Conservation (phyloP, 30 jellyfish, hydroid and myxozoan species). For the Aurelia sp. region DNA sequence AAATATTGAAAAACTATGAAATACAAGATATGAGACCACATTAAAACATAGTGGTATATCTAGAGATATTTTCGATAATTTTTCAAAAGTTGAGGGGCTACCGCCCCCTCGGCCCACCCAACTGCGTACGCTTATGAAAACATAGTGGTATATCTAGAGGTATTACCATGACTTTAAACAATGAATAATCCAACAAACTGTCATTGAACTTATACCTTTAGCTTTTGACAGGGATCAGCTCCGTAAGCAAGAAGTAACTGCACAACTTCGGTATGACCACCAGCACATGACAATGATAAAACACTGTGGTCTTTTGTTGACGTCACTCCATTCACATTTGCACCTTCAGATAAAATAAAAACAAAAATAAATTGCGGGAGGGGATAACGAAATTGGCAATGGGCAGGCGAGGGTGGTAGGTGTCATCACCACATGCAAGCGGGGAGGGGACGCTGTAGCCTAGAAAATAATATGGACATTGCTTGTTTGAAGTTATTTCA, state of each 20-base stretch:
- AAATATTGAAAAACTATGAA: background rate
- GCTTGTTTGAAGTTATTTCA: too few relatives aligned
- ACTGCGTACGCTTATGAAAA: too few relatives aligned
- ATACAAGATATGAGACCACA: background rate
- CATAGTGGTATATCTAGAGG: too few relatives aligned
- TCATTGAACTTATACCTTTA: constrained; percentile 63
- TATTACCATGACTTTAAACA: too few relatives aligned
- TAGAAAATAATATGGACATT: background rate
- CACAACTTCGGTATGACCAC: constrained; percentile 95
- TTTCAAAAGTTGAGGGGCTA: too few relatives aligned
- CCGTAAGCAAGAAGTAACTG: constrained; percentile 89
- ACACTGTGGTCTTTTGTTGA: constrained; percentile 88
- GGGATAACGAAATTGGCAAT: background rate
- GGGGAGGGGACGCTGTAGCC: too few relatives aligned
- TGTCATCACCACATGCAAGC: too few relatives aligned
- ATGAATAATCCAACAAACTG: background rate
- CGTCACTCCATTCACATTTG: constrained; percentile 77
- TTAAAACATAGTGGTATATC: too few relatives aligned
- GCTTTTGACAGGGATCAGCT: constrained; percentile 82
- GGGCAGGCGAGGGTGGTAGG: background rate
- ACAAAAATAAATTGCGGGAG: background rate
- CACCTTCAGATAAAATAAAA: constrained; percentile 28
- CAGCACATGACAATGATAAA: constrained; percentile 96
- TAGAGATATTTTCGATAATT: too few relatives aligned
- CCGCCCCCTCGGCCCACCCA: too few relatives aligned